Base-by-base conservation (phyloP, 2,797 vertebrate genomes). In the Valencia hispanica region DNA sequence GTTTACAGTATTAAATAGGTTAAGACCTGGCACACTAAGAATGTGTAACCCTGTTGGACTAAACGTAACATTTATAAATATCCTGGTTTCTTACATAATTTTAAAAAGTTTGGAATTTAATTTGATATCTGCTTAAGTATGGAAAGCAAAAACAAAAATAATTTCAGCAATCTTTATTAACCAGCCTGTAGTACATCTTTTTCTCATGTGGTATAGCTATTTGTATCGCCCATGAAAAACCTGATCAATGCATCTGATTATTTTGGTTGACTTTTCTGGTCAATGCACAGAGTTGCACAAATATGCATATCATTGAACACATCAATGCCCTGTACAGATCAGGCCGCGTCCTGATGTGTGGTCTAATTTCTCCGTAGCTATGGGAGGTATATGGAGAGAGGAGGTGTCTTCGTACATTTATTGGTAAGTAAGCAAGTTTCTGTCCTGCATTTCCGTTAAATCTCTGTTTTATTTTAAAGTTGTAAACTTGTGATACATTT, bases 351-450 rank as follows among this genome's bases (percentile, higher is more conserved):
- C 71, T 8, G 14, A 39, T 50, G 53, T 68, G 27, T 66, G 51
- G 36, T 72, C 6, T 53, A 2, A 30, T 81, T 22, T 84, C 53
- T 75, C 18, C 73, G 50, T 88, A 99, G 98, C 89, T 99, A 0
- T 99, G 98, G 98, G 98, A 99, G 81, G 98, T 99, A 27, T 99
- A 99, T 70, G 94, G 93, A 25, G 98, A 99, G 70, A 94, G 98
- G 86, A 96, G 97, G 90, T 99, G 98, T 79, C 92, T 97, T 72
- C 94, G 98, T 80, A 99, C 98, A 0, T 99, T 99, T 92, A 98
- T 99, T 78, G 98, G 98, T 99, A 96, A 96, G 92, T 89, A 15
- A 47, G 51, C 34, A 68, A 57, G 20, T 69, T 53, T 15, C 59
- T 30, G 30, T 39, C 18, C 14, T 72, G 41, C 3, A 43, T 55